Evolutionary conservation across 2,113 vertebrate species (phyloP).

Genomic region (Corynorhinus townsendii): DNA sequence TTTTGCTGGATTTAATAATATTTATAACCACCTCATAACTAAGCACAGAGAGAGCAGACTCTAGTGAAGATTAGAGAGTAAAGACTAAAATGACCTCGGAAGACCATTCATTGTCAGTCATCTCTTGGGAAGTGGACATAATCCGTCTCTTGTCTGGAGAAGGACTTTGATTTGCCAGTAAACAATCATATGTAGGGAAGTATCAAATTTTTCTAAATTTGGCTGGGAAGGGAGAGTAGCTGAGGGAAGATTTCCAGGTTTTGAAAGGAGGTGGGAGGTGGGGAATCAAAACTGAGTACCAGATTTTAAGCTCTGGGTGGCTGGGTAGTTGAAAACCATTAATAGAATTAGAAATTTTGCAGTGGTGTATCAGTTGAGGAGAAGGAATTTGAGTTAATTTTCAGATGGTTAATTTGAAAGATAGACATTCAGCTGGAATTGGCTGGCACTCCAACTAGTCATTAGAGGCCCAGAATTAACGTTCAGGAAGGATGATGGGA

Average conservation of each 20-base stretch:
- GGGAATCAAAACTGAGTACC: constrained; percentile 8
- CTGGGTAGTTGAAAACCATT: neutral
- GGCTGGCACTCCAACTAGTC: neutral
- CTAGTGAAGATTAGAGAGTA: neutral
- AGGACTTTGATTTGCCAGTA: constrained; percentile 7
- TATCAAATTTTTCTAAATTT: constrained; percentile 1
- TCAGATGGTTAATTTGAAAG: neutral
- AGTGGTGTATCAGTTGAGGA: neutral
- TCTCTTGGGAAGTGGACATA: neutral
- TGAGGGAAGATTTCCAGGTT: neutral
- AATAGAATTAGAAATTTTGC: neutral
- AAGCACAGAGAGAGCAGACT: neutral
- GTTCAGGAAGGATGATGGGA: neutral
- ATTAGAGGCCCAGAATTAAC: neutral
- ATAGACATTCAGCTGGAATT: neutral
- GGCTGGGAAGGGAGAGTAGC: neutral
- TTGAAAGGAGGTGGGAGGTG: neutral
- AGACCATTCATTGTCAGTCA: neutral
- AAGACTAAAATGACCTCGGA: neutral
- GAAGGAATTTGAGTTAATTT: constrained; percentile 11
- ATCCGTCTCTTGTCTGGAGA: neutral
- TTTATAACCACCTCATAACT: neutral
- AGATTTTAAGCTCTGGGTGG: neutral
- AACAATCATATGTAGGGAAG: neutral
- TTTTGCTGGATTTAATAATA: neutral